Evolutionary conservation across 2,888 invertebrate genomes (phyloP), one percentile per base, ranked within the genome.

Genomic region (Blomia tropicalis): DNA sequence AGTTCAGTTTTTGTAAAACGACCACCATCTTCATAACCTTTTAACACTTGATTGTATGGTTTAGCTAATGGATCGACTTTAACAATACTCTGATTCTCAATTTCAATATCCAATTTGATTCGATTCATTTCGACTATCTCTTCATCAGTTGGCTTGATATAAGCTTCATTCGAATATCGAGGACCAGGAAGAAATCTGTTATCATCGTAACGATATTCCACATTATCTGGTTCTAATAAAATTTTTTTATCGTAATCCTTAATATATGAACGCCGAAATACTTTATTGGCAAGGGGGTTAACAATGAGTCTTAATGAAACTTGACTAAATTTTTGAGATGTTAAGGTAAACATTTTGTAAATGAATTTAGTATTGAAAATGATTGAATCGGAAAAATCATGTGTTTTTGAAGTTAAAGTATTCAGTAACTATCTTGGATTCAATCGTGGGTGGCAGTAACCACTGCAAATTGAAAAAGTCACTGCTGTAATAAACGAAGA

Each of bases 1-100:
- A 14, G 23, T 32, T 64, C 58, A 22, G 54, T 32, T 30, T 59
- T 22, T 1, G 64, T 61, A 19, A 64, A 64, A 7, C 27, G 23
- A 5, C 51, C 47, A n/a, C 25, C 27, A 29, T 64, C 64, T n/a
- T 32, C 51, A 7, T 19, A 14, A 22, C 43, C 64, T 51, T 41
- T 31, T 14, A 61, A 31, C 5, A 64, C 31, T 29, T 61, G 54
- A 22, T 19, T 31, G 25, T 27, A 64, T 14, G 64, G 64, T 27
- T 36, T 36, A 7, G 41, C 29, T 30, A 58, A 47, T 5, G 62
- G 61, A 59, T 64, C 62, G 30, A 62, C 4, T 30, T 53, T 11
- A 11, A 22, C 19, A n/a, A 3, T 2, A 11, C 25, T 32, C 25
- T 47, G n/a, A 7, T 36, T n/a, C 0, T 30, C 29, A 11, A 53